Conservation (phyloP, 2,113 vertebrate genomes). For the Tragelaphus scriptus region DNA sequence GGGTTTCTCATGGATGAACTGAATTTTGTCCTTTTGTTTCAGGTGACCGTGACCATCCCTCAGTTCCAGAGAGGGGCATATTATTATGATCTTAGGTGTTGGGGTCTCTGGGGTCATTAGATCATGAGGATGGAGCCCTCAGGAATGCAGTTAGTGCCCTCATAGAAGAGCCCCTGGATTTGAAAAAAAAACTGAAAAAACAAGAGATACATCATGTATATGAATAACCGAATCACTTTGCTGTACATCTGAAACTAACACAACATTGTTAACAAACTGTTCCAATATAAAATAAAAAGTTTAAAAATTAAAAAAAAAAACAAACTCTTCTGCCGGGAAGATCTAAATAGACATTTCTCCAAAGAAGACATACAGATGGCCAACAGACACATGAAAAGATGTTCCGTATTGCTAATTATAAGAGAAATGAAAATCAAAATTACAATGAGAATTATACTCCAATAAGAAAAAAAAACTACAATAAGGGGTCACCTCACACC, state of each 20-base stretch:
- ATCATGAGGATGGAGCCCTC: background rate
- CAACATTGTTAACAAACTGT: background rate
- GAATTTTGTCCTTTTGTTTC: background rate
- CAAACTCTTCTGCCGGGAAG: background rate
- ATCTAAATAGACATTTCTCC: background rate
- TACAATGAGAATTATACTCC: background rate
- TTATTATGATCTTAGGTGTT: background rate
- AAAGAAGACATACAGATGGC: background rate
- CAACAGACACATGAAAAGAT: background rate
- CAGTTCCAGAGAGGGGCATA: background rate
- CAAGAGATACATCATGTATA: background rate
- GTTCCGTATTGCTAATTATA: background rate
- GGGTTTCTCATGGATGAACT: background rate
- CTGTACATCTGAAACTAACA: background rate
- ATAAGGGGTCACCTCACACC: background rate
- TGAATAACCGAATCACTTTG: background rate
- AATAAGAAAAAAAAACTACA: background rate
- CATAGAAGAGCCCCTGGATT: background rate
- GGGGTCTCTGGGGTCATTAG: background rate
- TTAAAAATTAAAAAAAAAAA: background rate
- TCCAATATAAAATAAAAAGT: background rate
- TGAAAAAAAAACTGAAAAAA: background rate
- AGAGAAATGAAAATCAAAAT: background rate
- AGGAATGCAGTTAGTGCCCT: background rate
- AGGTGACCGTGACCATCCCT: background rate